Evolutionary conservation across 1,140 invertebrate genomes (phyloP).

Genomic region (Acyrthosiphon pisum): DNA sequence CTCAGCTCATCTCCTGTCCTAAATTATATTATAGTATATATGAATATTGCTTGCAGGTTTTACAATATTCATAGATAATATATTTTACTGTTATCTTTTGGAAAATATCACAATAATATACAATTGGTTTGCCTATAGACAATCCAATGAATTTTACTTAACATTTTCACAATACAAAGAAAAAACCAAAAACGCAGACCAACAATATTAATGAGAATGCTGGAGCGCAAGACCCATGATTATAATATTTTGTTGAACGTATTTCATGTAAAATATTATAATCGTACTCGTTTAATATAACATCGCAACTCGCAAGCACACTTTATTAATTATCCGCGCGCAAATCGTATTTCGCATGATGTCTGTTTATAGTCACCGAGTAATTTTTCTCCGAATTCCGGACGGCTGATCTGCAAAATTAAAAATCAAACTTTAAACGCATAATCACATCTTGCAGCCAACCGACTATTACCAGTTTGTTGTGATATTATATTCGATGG

Average conservation of each 20-base stretch:
- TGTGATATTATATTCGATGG: neutral
- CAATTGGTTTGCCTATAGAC: neutral
- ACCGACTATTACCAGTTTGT: neutral
- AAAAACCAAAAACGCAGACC: neutral
- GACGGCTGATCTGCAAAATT: neutral
- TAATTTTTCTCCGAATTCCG: neutral
- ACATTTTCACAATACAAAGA: neutral
- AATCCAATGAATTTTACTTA: neutral
- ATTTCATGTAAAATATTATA: neutral
- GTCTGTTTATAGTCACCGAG: neutral
- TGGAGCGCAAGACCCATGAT: neutral
- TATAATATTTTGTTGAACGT: neutral
- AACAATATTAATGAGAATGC: neutral
- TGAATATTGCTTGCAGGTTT: too few relatives aligned
- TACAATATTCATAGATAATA: too few relatives aligned
- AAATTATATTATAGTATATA: too few relatives aligned
- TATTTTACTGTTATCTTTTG: too few relatives aligned
- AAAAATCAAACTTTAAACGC: neutral
- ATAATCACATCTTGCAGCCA: neutral
- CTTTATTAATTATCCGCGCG: too few relatives aligned
- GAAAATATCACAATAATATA: too few relatives aligned
- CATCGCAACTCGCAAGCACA: neutral
- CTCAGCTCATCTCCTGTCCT: too few relatives aligned
- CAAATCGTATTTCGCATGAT: neutral
- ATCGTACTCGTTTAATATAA: neutral